Base-by-base conservation (phyloP, 35 echinoderm and acorn worm species). In the Ophiothrix spiculata region DNA sequence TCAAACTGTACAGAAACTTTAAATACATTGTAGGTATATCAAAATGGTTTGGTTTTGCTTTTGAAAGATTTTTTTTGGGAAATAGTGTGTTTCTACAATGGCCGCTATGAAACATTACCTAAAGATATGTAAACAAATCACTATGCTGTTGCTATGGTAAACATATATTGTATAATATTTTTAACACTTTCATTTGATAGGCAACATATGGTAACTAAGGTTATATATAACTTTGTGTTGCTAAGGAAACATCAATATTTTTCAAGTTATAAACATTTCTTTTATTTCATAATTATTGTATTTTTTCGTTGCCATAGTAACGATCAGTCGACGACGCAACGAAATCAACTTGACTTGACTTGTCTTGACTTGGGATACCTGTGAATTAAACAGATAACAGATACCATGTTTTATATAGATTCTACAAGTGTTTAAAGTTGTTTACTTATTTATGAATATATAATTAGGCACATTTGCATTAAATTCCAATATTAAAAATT, bases 381-480 rank as follows among this genome's bases (percentile, higher is more conserved):
- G 60, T 69, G 60, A 69, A 69, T 69, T 4, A 69, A 69, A 69
- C 4, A 69, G 2, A 28, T 25, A 69, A 69, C 16, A 15, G 60
- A 10, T 69, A 69, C 29, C 3, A 25, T 28, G 29, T 15, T 69
- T 15, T 78, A 78, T 78, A 78, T 78, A 34, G 36, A 78, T 78
- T 78, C 76, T 78, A 78, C 76, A 33, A 33, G 16, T 78, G 76
- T 78, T 78, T 78, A 1, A 4, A 37, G 34, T 78, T 78, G 76
- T 78, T 78, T 78, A 78, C 33, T 34, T 36, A 34, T 78, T 78
- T 78, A 78, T 78, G 76, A 78, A 78, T 78, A 78, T 78, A 78
- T 78, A 78, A 78, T 78, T 78, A 78, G 38, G n/a, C n/a, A n/a
- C n/a, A n/a, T n/a, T n/a, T n/a, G n/a, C n/a, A n/a, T n/a, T n/a